phyloP scores from a whole-genome alignment of 1,140 invertebrate species.

The Ceratina japonica region DNA sequence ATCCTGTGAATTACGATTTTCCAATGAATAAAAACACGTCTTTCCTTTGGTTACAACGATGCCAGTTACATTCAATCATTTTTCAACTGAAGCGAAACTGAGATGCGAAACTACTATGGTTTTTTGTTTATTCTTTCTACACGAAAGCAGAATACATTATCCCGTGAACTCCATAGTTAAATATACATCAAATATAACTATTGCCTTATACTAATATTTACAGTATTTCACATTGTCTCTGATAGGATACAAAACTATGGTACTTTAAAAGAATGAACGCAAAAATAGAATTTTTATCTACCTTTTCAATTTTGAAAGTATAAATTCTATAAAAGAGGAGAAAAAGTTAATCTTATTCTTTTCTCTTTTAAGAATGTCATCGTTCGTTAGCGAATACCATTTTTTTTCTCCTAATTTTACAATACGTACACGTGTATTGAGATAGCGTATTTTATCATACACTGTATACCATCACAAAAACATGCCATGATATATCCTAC shows the following conservation, averaged over 20 bases:
- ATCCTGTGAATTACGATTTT: slow-evolving; percentile 5
- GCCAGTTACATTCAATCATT: slow-evolving; percentile 40
- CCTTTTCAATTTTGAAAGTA: slow-evolving; percentile 52
- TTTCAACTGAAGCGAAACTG: slow-evolving; percentile 41
- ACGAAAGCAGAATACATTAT: slow-evolving; percentile 46
- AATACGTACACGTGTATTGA: slow-evolving; percentile 37
- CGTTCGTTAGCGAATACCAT: slow-evolving; percentile 21
- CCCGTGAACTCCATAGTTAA: slow-evolving; percentile 46
- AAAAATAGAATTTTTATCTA: slow-evolving; percentile 56
- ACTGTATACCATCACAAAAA: slow-evolving; percentile 19
- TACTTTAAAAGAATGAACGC: slow-evolving; percentile 58
- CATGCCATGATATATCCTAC: slow-evolving; percentile 17
- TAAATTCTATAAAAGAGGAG: slow-evolving; percentile 55
- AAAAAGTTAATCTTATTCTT: slow-evolving; percentile 46
- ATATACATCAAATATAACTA: slow-evolving; percentile 59
- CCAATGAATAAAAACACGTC: slow-evolving; percentile 25
- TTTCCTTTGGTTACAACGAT: slow-evolving; percentile 11
- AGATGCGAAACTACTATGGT: slow-evolving; percentile 16
- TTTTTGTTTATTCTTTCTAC: slow-evolving; percentile 42
- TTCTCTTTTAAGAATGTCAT: slow-evolving; percentile 45
- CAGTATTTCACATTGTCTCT: slow-evolving; percentile 61
- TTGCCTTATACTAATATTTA: slow-evolving; percentile 63
- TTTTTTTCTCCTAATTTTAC: slow-evolving; percentile 41
- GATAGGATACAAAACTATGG: slow-evolving; percentile 58
- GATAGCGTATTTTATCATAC: slow-evolving; percentile 1